Conservation (phyloP, 1,140 invertebrate genomes). For the Chrysoperla carnea region DNA sequence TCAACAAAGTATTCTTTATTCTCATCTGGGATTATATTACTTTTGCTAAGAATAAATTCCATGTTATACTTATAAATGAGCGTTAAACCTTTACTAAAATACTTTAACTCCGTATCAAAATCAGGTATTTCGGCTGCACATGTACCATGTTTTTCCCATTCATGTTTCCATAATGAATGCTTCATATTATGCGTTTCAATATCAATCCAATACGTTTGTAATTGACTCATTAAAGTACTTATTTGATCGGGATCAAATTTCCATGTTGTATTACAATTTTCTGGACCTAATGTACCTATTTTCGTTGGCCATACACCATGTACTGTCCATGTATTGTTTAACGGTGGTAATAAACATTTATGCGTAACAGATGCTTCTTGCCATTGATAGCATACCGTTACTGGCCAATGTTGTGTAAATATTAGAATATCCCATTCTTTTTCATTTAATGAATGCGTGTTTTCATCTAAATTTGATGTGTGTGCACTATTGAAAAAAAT, state of each 20-base stretch:
- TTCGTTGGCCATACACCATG: conserved; percentile 73
- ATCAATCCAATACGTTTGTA: conserved; percentile 55
- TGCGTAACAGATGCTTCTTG: conserved; percentile 33
- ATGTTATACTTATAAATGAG: conserved; percentile 45
- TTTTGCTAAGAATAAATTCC: conserved; percentile 32
- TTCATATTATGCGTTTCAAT: conserved; percentile 37
- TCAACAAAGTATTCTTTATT: conserved; percentile 32
- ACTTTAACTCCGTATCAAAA: conserved; percentile 49
- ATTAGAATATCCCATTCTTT: conserved; percentile 53
- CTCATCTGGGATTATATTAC: conserved; percentile 35
- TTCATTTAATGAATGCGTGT: not conserved
- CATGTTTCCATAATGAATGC: conserved; percentile 58
- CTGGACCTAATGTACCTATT: conserved; percentile 40
- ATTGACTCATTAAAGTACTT: conserved; percentile 32
- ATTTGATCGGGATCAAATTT: conserved; percentile 40
- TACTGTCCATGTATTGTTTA: conserved; percentile 49
- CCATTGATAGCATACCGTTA: conserved; percentile 55
- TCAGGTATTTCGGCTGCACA: conserved; percentile 43
- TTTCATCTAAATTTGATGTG: too few relatives aligned
- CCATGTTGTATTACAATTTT: conserved; percentile 46
- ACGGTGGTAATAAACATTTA: conserved; percentile 39
- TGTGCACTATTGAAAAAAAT: too few relatives aligned
- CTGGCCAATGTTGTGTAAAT: conserved; percentile 67
- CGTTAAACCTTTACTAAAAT: conserved; percentile 47
- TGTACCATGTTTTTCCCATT: conserved; percentile 74